Evolutionary conservation across 2,113 vertebrate genomes (phyloP).

Genomic region (Spheniscus mendiculus): DNA sequence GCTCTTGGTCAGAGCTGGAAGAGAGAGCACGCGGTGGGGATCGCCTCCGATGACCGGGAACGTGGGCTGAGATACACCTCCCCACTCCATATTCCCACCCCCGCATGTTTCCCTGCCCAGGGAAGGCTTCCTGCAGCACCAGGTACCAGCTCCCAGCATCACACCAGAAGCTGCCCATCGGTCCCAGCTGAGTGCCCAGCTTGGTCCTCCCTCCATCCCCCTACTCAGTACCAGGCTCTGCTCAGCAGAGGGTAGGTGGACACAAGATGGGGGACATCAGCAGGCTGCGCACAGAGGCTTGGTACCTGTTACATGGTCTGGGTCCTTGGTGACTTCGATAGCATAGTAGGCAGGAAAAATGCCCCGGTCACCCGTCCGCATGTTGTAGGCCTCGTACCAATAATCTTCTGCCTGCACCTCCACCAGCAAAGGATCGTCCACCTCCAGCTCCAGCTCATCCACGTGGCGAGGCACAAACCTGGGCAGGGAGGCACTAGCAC

Average conservation of each 20-base stretch:
- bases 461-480: slow-evolving; percentile 95
- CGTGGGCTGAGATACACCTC: not conserved
- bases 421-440: slow-evolving; percentile 93
- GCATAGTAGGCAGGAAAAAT: slow-evolving; percentile 97
- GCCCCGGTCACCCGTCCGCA: slow-evolving; percentile 89
- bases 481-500: not conserved
- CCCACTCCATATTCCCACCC: not conserved
- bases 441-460: slow-evolving; percentile 94
- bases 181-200: not conserved
- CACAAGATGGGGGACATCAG: not conserved
- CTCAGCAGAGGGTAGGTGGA: not conserved
- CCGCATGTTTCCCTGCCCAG: not conserved
- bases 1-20: slow-evolving; percentile 80
- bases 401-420: slow-evolving; percentile 95
- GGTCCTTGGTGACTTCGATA: slow-evolving; percentile 89
- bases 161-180: not conserved
- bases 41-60: not conserved
- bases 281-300: not conserved
- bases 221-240: not conserved
- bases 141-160: not conserved
- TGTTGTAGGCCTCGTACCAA: slow-evolving; percentile 98
- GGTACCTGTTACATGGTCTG: slow-evolving; percentile 84
- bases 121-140: not conserved
- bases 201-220: not conserved
- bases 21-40: not conserved